Evolutionary conservation across 2,888 invertebrate genomes (phyloP), one percentile per base, ranked within the genome.

Genomic region (Herminia tarsipennalis): DNA sequence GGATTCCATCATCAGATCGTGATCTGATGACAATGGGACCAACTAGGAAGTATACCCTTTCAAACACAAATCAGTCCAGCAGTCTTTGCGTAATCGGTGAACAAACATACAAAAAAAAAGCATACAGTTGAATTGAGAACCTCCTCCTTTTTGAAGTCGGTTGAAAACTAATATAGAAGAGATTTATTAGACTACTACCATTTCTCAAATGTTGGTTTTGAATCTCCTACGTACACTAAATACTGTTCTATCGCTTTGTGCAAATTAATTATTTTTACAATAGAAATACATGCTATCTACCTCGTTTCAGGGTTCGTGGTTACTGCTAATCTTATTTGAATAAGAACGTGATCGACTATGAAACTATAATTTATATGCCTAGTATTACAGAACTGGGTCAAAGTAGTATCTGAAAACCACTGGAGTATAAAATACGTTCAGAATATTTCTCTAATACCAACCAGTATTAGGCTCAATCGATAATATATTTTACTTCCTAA

Each of bases 321-420:
- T 14, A 21, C 9, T 21, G 10, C 24, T 16, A 37, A 30, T 32
- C 32, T 21, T 37, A 32, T 43, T 37, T 37, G 37, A 25, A 43
- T 27, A 36, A 28, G 25, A 36, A 13, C 10, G 36, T 30, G 16
- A 32, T 43, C 10, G 14, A n/a, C 32, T 32, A 37, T 44, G 36
- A 37, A 44, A 44, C 37, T 37, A 37, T 21, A 27, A 37, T 43
- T 29, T 14, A 43, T 32, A 37, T 16, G 32, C 20, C 37, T 30
- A 35, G 29, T 44, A 32, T 44, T 37, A 32, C 25, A 38, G 2
- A 44, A 44, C 38, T 38, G 33, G 38, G 44, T 44, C 38, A 44
- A 44, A 44, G 32, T 30, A 37, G 25, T 28, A 27, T 34, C 10
- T 25, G 22, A 34, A 43, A 32, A 8, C 21, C 32, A 27, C 25